phyloP scores from a whole-genome alignment of 2,113 vertebrate genomes.

The Lamprotornis superbus region DNA sequence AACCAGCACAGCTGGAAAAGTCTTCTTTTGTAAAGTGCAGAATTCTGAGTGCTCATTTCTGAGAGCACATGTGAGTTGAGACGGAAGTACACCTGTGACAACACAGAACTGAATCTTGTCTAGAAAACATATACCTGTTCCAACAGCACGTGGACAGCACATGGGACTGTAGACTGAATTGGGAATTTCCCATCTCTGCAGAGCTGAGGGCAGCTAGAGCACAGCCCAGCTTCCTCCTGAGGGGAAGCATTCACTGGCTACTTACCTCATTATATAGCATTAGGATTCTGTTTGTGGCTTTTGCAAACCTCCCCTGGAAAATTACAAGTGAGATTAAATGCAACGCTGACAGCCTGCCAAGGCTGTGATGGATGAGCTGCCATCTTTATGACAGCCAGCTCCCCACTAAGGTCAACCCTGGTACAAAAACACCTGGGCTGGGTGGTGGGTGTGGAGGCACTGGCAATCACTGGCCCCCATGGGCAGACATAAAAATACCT shows the following conservation, averaged over 20 bases:
- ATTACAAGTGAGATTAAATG: constrained; percentile 78
- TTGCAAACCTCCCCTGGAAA: constrained; percentile 72
- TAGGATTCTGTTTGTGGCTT: constrained; percentile 78
- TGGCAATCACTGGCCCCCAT: neutral
- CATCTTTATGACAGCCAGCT: constrained; percentile 65
- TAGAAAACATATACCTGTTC: neutral
- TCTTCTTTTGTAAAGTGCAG: neutral
- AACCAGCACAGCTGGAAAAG: neutral
- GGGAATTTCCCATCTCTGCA: neutral
- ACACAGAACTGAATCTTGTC: neutral
- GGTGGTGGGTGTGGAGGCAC: neutral
- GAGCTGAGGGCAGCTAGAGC: neutral
- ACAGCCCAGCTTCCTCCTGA: neutral
- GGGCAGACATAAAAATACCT: neutral
- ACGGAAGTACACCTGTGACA: neutral
- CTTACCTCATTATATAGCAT: constrained; percentile 52
- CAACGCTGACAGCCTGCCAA: constrained; percentile 51
- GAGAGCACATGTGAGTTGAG: neutral
- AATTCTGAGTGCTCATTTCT: neutral
- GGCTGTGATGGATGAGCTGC: constrained; percentile 76
- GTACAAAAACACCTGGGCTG: neutral
- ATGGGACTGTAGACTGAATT: neutral
- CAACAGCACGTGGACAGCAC: neutral
- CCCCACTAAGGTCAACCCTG: constrained; percentile 65
- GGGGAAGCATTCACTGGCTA: constrained; percentile 33